Percentiles rank a stretch among this genome's conserved stretches.
Conservation (phyloP, 2,888 invertebrate genomes). For the Azorinus chamasolen region DNA sequence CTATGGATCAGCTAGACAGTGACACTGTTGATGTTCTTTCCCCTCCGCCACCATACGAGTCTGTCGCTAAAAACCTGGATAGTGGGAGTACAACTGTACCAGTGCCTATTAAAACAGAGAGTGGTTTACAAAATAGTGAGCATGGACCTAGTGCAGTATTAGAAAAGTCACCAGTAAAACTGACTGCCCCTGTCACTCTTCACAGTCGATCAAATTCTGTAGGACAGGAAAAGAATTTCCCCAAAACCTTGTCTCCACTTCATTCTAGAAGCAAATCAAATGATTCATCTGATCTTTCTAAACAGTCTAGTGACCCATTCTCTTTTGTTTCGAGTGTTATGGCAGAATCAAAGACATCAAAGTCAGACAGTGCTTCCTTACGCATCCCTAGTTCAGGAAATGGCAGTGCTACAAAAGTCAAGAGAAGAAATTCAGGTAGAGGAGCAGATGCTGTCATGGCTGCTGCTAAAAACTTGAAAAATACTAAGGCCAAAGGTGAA, state of each 20-base stretch:
- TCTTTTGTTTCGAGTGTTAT: constrained; percentile 47
- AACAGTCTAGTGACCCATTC: constrained; percentile 36
- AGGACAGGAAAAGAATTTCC: constrained; percentile 10
- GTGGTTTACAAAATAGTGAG: background rate
- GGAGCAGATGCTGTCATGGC: constrained; percentile 10
- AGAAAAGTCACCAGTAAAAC: constrained; percentile 12
- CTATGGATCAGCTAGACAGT: constrained; percentile 36
- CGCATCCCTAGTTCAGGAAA: no score
- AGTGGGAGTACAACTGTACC: background rate
- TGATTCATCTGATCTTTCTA: constrained; percentile 4
- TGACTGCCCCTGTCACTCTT: constrained; percentile 28
- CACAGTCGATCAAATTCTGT: constrained; percentile 25
- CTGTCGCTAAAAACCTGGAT: background rate
- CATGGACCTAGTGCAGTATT: background rate
- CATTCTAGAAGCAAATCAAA: constrained; percentile 24
- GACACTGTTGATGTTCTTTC: background rate
- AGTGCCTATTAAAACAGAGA: background rate
- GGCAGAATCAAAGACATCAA: constrained; percentile 16
- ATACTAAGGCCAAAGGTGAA: constrained; percentile 4
- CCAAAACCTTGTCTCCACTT: constrained; percentile 1
- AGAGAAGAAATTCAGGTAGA: constrained; percentile 7
- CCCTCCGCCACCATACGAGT: background rate
- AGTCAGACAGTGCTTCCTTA: no score
- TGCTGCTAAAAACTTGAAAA: constrained; percentile 6
- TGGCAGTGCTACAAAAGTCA: background rate